These are phyloP conservation scores for Sussaba pulchella DNA, from an alignment of 2,888 invertebrate species.

Conservation along the genomic window DNA sequence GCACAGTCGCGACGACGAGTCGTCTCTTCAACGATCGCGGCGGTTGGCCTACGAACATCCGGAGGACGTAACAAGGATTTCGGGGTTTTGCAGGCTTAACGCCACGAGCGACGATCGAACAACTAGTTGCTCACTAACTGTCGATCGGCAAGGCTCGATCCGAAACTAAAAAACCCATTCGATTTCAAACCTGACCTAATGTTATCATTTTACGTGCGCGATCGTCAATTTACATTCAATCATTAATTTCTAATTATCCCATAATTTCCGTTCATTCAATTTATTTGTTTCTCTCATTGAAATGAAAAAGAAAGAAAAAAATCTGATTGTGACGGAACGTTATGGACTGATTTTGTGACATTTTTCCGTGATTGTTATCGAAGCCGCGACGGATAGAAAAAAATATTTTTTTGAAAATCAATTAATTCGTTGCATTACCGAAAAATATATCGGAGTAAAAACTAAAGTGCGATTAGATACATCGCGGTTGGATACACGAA, in stretches of 20 bases:
- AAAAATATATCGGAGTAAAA: not conserved
- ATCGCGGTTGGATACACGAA: too few relatives aligned
- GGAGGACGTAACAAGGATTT: conserved; percentile 12
- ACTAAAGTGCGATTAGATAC: not conserved
- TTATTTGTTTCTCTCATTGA: not conserved
- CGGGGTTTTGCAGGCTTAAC: conserved; percentile 17
- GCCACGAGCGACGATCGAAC: not conserved
- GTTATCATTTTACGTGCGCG: conserved; percentile 21
- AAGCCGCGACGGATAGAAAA: conserved; percentile 32
- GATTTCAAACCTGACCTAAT: conserved; percentile 33
- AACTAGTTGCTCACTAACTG: not conserved
- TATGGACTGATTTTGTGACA: conserved; percentile 34
- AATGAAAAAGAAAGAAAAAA: too few relatives aligned
- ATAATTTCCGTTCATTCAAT: too few relatives aligned
- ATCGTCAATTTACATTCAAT: not conserved
- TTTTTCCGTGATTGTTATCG: too few relatives aligned
- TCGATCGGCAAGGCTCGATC: conserved; percentile 22
- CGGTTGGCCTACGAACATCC: not conserved
- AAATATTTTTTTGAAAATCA: not conserved
- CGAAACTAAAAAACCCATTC: conserved; percentile 23
- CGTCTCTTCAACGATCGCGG: conserved; percentile 63
- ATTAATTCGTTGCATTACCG: too few relatives aligned
- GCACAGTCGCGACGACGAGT: conserved; percentile 64
- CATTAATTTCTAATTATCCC: too few relatives aligned
- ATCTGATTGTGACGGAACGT: conserved; percentile 3